Evolutionary conservation across 2,113 vertebrate species (phyloP), one percentile per base, ranked within the genome.

Genomic region (Corythoichthys haematopterus): DNA sequence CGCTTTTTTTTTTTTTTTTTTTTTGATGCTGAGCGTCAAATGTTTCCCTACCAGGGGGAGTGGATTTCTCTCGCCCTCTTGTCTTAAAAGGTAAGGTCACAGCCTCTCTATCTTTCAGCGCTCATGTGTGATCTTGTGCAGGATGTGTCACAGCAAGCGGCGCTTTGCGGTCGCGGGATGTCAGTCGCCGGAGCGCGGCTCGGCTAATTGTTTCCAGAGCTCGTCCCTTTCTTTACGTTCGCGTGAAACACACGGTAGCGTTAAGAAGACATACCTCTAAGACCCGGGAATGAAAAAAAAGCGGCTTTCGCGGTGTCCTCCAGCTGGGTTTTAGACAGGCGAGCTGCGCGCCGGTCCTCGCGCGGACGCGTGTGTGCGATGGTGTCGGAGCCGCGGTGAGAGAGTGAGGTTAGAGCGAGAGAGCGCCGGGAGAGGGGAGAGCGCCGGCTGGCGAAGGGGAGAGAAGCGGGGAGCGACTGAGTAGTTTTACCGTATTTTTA

Each of bases 51-150:
- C 91, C 85, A 91, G 84, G 88, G 87, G 91, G 94, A 95, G 92
- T 94, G 91, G 91, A 89, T 94, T 94, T 93, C 90, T 93, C 91
- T 91, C 91, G 92, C 91, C 86, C 92, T 94, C 79, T n/a, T 93
- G 92, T 85, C 93, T 93, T 85, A 84, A 92, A 95, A 99, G 96
- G 97, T 98, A 98, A 57, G 92, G 96, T 97, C 47, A 46, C 93
- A 91, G 89, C 93, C 91, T 91, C 90, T 87, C 80, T 28, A 40
- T 67, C 53, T 36, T 36, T 57, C 55, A 14, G 12, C 55, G 52
- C 52, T 33, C 10, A 4, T 4, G 45, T 50, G 37, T 80, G 65
- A 70, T 47, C 72, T 68, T 62, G 58, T 78, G 72, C 52, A 33
- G 20, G 20, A 55, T 11, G 68, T 64, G 28, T 35, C 7, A 59